Evolutionary conservation across 2,113 vertebrate species (phyloP).

Genomic region (Lethenteron camtschaticum): DNA sequence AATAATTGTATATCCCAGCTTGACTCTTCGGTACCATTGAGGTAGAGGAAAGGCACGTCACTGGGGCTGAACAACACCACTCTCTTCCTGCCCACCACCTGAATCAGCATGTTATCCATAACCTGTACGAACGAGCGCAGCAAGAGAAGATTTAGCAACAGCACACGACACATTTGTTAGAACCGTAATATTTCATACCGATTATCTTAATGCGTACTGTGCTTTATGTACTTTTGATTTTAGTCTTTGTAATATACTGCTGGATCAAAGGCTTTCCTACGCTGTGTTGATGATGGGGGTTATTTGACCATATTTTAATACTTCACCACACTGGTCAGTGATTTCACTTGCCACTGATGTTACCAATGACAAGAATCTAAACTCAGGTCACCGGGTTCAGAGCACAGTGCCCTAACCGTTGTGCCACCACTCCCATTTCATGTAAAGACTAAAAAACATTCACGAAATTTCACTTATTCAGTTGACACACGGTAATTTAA

Average conservation of each 20-base stretch:
- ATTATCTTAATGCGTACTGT: not conserved
- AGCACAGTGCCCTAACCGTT: not conserved
- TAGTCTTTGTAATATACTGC: not conserved
- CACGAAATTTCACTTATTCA: not conserved
- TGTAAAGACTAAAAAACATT: not conserved
- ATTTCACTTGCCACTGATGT: not conserved
- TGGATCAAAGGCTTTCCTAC: not conserved
- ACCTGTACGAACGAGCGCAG: slow-evolving; percentile 28
- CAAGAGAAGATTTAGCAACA: not conserved
- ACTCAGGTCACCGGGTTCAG: not conserved
- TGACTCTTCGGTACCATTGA: slow-evolving; percentile 31
- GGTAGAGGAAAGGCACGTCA: slow-evolving; percentile 64
- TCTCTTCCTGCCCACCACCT: slow-evolving; percentile 62
- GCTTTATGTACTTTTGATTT: not conserved
- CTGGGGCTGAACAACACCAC: slow-evolving; percentile 57
- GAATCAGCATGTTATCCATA: slow-evolving; percentile 93
- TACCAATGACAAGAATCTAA: not conserved
- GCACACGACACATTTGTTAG: not conserved
- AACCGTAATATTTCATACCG: not conserved
- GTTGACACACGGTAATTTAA: not conserved
- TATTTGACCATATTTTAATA: too few relatives aligned
- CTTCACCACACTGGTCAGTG: too few relatives aligned
- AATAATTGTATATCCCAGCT: too few relatives aligned
- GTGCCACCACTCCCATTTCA: not conserved
- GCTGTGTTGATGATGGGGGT: too few relatives aligned